Conservation (phyloP, 2,113 vertebrate genomes). For the Tetrax tetrax region DNA sequence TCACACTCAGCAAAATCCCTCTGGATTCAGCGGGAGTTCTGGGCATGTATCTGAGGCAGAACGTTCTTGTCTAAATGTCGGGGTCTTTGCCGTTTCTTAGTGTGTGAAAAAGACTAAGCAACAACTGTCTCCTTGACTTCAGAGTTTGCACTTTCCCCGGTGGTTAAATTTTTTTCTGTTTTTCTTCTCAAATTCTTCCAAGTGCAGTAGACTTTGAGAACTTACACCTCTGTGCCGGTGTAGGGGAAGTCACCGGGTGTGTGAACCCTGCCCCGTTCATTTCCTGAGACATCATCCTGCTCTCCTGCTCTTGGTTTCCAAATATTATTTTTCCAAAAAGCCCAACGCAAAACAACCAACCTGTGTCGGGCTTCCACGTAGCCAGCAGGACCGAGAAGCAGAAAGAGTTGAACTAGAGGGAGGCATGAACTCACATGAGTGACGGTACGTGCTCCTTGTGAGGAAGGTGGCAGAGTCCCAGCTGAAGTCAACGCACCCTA, state of each 20-base stretch:
- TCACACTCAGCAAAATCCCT: neutral
- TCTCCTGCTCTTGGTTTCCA: neutral
- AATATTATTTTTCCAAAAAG: neutral
- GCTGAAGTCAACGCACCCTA: neutral
- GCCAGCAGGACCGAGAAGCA: neutral
- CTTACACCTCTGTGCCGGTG: neutral
- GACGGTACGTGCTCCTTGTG: neutral
- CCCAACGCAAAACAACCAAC: neutral
- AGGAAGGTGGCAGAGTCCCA: neutral
- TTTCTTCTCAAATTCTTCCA: neutral
- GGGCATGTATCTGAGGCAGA: neutral
- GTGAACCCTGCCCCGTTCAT: neutral
- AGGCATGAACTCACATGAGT: fast-evolving
- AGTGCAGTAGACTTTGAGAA: neutral
- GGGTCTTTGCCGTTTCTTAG: fast-evolving
- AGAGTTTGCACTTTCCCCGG: neutral
- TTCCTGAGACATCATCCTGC: neutral
- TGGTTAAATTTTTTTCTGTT: neutral
- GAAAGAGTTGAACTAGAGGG: neutral
- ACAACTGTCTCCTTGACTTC: neutral
- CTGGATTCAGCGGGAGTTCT: neutral
- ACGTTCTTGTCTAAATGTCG: neutral
- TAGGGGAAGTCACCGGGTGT: neutral
- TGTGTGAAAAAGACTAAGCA: neutral
- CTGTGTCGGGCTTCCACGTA: fast-evolving